These are phyloP conservation scores for Acropora yongei DNA, from an alignment of 64 coral and sea anemone species.

Conservation along the genomic window DNA sequence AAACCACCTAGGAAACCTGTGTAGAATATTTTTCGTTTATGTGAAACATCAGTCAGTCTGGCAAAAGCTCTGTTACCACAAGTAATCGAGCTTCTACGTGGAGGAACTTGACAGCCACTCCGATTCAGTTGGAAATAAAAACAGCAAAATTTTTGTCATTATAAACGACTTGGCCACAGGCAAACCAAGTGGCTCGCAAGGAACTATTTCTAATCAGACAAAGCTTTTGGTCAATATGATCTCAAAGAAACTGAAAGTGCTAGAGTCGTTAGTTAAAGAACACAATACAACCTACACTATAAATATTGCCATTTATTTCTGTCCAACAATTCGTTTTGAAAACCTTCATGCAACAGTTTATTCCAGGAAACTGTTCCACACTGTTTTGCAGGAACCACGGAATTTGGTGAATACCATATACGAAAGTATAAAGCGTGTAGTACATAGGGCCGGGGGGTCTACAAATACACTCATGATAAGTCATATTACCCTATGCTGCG, in stretches of 20 bases:
- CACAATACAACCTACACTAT: not conserved
- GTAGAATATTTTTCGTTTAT: conserved; percentile 41
- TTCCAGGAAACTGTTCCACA: too few relatives aligned
- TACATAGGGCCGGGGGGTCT: too few relatives aligned
- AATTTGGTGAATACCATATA: too few relatives aligned
- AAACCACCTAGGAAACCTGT: not conserved
- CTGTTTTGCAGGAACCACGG: too few relatives aligned
- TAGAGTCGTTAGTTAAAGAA: not conserved
- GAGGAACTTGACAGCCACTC: not conserved
- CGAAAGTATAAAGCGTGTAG: too few relatives aligned
- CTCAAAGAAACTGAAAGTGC: not conserved
- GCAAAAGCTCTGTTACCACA: not conserved
- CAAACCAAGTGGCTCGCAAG: not conserved
- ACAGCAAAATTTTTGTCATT: not conserved
- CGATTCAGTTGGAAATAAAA: not conserved
- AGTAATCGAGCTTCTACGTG: not conserved
- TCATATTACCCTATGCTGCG: too few relatives aligned
- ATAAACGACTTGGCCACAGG: not conserved
- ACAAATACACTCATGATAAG: too few relatives aligned
- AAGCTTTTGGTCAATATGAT: not conserved
- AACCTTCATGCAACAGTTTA: too few relatives aligned
- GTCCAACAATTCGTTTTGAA: too few relatives aligned
- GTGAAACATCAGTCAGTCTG: conserved; percentile 22
- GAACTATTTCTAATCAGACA: not conserved
- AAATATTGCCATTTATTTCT: too few relatives aligned